phyloP scores from a whole-genome alignment of 2,113 vertebrate species.

The Carassius carassius region DNA sequence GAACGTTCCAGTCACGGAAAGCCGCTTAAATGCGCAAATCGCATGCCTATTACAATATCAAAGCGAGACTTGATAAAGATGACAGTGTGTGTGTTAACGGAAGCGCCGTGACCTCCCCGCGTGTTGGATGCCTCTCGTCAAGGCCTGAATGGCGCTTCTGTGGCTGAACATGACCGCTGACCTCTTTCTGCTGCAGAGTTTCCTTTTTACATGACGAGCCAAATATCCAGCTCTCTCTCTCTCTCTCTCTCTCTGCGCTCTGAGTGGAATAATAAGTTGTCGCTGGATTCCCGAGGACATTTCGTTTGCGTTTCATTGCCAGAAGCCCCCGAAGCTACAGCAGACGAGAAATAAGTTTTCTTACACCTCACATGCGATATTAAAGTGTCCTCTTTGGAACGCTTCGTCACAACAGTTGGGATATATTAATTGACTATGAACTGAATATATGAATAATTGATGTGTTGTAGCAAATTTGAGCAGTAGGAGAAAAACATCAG shows the following conservation, averaged over 20 bases:
- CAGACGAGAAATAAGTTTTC: constrained; percentile 13
- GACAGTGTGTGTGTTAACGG: too few species aligned
- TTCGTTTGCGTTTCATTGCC: constrained; percentile 30
- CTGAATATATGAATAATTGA: constrained; percentile 44
- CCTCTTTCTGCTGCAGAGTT: constrained; percentile 51
- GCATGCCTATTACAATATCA: too few species aligned
- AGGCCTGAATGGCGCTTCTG: constrained; percentile 60
- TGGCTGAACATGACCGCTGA: constrained; percentile 54
- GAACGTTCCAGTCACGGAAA: too few species aligned
- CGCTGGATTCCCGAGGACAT: constrained; percentile 17
- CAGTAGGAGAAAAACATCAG: background rate
- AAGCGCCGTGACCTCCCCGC: constrained; percentile 50
- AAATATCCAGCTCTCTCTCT: constrained; percentile 50
- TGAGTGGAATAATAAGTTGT: constrained; percentile 56
- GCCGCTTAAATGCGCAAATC: too few species aligned
- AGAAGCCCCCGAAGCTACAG: background rate
- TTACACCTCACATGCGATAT: constrained; percentile 7
- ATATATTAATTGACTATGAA: constrained; percentile 38
- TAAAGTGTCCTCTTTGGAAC: constrained; percentile 12
- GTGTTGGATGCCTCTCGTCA: constrained; percentile 51
- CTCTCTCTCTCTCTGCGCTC: background rate
- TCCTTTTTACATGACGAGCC: constrained; percentile 57
- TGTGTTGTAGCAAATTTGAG: constrained; percentile 24
- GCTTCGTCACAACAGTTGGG: constrained; percentile 27
- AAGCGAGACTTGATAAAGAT: too few species aligned